phyloP scores from a whole-genome alignment of 2,797 vertebrate species.

The Anomalospiza imberbis region DNA sequence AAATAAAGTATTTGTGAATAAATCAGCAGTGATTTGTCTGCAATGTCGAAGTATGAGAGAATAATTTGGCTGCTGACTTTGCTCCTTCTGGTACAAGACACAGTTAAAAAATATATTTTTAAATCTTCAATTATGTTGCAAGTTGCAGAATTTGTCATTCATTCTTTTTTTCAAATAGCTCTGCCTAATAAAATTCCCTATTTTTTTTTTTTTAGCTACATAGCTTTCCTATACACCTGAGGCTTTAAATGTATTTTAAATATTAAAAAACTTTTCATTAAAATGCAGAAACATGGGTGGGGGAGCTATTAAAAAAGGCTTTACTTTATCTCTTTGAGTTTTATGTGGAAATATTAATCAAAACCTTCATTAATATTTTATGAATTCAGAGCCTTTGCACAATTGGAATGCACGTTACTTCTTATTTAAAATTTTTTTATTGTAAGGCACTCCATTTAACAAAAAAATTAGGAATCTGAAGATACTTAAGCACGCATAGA shows the following conservation, averaged over 20 bases:
- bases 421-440: not conserved
- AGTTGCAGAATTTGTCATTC: constrained; percentile 30
- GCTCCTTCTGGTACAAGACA: not conserved
- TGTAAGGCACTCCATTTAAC: not conserved
- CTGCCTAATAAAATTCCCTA: constrained; percentile 49
- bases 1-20: constrained; percentile 30
- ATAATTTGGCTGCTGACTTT: not conserved
- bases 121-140: constrained; percentile 32
- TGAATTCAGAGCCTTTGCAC: not conserved
- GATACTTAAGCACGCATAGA: not conserved
- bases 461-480: not conserved
- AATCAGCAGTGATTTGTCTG: constrained; percentile 3
- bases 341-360: constrained; percentile 63
- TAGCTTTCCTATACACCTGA: constrained; percentile 4
- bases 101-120: not conserved
- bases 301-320: constrained; percentile 37
- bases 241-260: constrained; percentile 67
- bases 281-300: constrained; percentile 55
- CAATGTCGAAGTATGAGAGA: not conserved
- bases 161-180: constrained; percentile 49
- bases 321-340: constrained; percentile 58
- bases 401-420: not conserved
- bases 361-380: constrained; percentile 65
- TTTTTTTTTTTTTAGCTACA: constrained; percentile 23
- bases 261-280: constrained; percentile 68